Conservation (phyloP, 1,140 invertebrate genomes). For the Chironomus tepperi region DNA sequence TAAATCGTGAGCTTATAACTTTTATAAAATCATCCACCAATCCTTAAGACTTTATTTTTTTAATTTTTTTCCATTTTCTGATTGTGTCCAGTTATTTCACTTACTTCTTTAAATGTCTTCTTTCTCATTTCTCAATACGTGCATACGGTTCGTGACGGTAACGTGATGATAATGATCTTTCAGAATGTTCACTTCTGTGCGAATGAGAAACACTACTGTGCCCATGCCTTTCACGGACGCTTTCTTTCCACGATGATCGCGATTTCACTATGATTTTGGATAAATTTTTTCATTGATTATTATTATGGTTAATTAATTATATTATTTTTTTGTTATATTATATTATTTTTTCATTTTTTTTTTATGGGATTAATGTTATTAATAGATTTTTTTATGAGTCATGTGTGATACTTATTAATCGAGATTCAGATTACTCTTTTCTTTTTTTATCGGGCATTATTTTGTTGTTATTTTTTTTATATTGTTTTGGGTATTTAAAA, state of each 20-base stretch:
- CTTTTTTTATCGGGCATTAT: too few species aligned
- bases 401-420: too few species aligned
- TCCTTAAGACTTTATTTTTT: too few species aligned
- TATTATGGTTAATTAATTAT: not conserved
- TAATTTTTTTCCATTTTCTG: not conserved
- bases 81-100: not conserved
- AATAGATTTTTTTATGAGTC: not conserved
- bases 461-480: too few species aligned
- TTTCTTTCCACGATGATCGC: conserved; percentile 21
- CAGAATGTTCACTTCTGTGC: not conserved
- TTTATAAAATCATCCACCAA: not conserved
- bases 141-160: conserved; percentile 11
- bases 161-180: not conserved
- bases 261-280: not conserved
- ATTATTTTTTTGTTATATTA: not conserved
- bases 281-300: not conserved
- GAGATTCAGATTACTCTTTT: too few species aligned
- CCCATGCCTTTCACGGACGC: not conserved
- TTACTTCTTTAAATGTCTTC: not conserved
- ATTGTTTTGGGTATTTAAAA: too few species aligned
- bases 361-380: not conserved
- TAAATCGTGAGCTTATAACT: too few species aligned
- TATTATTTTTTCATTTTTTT: not conserved
- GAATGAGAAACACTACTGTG: conserved; percentile 7
- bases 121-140: not conserved